Conservation (phyloP, 1,140 invertebrate genomes). For the Drosophila subobscura region DNA sequence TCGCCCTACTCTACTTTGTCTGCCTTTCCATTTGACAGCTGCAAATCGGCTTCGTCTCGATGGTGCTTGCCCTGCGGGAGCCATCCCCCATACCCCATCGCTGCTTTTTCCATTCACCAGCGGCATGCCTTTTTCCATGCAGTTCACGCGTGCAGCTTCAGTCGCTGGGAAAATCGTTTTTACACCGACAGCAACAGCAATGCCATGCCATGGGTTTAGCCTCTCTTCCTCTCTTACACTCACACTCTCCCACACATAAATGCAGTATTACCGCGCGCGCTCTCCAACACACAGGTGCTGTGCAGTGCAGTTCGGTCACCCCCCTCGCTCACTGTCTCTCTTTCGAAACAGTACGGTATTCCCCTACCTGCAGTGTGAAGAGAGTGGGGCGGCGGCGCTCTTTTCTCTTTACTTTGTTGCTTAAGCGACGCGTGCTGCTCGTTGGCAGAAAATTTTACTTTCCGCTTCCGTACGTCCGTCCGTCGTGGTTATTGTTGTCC, state of each 20-base stretch:
- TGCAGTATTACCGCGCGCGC: slow-evolving; percentile 11
- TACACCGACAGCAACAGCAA: slow-evolving; percentile 32
- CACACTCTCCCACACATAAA: slow-evolving; percentile 12
- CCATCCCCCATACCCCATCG: neutral
- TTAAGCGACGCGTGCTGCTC: slow-evolving; percentile 47
- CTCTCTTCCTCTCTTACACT: slow-evolving; percentile 2
- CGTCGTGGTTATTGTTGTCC: slow-evolving; percentile 44
- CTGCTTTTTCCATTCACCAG: slow-evolving; percentile 31
- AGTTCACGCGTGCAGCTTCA: slow-evolving; percentile 54
- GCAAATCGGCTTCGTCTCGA: slow-evolving; percentile 48
- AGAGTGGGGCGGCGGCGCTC: too few species aligned
- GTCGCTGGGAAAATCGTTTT: slow-evolving; percentile 62
- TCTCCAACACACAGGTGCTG: too few species aligned
- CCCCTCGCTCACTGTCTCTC: slow-evolving; percentile 3
- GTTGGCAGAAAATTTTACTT: slow-evolving; percentile 48
- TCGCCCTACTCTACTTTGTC: slow-evolving; percentile 30
- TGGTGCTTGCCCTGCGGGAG: neutral
- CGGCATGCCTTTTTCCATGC: slow-evolving; percentile 43
- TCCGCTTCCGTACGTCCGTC: slow-evolving; percentile 27
- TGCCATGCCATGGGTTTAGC: slow-evolving; percentile 11
- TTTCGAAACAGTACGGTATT: slow-evolving; percentile 21
- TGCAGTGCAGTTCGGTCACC: neutral
- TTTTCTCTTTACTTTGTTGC: slow-evolving; percentile 55
- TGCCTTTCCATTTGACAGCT: slow-evolving; percentile 66
- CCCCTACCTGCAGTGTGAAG: neutral